Percentiles rank a stretch among this genome's conserved stretches.
phyloP scores from a whole-genome alignment of 2,113 vertebrate genomes.

The Herpetotheres cachinnans region DNA sequence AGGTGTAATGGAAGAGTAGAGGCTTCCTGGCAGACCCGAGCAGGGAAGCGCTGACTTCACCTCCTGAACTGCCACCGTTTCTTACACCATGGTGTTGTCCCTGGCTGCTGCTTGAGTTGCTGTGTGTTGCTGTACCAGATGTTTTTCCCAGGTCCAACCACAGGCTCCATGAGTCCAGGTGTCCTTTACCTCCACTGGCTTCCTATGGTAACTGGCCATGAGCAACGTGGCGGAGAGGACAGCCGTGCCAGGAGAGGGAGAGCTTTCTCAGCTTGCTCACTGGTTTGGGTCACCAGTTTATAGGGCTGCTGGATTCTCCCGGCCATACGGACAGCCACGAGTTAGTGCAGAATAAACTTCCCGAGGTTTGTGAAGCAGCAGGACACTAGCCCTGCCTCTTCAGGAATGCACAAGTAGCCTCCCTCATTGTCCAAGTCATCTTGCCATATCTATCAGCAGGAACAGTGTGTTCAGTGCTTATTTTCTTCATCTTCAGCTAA shows the following conservation, averaged over 20 bases:
- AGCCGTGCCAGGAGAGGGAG: too few species aligned
- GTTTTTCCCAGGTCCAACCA: fast-evolving
- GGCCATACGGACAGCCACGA: fast-evolving
- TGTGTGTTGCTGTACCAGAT: too few species aligned
- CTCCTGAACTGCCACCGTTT: neutral
- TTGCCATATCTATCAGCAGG: fast-evolving
- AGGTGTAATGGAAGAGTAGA: too few species aligned
- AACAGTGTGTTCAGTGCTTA: neutral
- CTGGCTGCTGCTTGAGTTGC: neutral
- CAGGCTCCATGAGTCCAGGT: fast-evolving
- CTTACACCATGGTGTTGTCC: fast-evolving
- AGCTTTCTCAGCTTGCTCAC: neutral
- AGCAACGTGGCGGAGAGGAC: fast-evolving
- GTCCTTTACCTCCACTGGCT: fast-evolving
- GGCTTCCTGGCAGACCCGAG: neutral
- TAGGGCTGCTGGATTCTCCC: neutral
- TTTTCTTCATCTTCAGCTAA: neutral
- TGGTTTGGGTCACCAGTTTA: neutral
- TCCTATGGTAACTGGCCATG: neutral
- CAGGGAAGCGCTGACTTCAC: neutral
- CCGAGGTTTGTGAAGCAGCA: neutral
- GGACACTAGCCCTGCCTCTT: neutral
- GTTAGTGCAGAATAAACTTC: neutral
- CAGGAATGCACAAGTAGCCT: neutral
- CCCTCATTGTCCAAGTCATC: fast-evolving